A percentile compares a stretch with the other conserved stretches of the same genome.
These are phyloP conservation scores for Cryptoprocta ferox DNA, from an alignment of 2,797 vertebrate species.

Conservation along the genomic window DNA sequence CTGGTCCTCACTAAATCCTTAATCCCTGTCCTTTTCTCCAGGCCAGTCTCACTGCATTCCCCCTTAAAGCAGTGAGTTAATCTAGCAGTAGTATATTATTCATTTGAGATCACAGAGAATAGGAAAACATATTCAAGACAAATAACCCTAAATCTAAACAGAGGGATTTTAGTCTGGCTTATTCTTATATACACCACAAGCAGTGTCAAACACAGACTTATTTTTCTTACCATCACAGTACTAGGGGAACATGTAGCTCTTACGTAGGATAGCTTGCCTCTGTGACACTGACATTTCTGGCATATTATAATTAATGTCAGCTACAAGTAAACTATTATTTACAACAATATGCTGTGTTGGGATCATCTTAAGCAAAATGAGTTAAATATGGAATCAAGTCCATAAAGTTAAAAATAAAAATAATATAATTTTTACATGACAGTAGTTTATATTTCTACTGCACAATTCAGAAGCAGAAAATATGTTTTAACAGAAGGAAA, in stretches of 20 bases:
- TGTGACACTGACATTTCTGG: not conserved
- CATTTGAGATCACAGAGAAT: not conserved
- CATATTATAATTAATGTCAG: not conserved
- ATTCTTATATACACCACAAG: not conserved
- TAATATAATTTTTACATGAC: not conserved
- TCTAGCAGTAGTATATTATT: not conserved
- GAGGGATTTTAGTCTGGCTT: not conserved
- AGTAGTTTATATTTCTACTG: not conserved
- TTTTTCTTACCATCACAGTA: not conserved
- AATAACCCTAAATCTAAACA: not conserved
- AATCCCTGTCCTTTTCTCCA: not conserved
- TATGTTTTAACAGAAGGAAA: conserved; percentile 74
- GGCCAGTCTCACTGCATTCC: not conserved
- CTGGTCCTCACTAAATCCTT: not conserved
- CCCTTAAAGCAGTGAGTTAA: not conserved
- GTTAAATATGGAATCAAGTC: not conserved
- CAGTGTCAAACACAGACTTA: not conserved
- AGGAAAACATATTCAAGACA: not conserved
- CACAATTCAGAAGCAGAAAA: not conserved
- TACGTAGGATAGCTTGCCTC: not conserved
- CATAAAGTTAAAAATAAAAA: conserved; percentile 1
- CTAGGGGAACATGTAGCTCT: not conserved
- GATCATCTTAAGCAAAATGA: not conserved
- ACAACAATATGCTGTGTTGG: not conserved
- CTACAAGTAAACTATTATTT: not conserved